A percentile compares a stretch with the other conserved stretches of the same genome.
Evolutionary conservation across 2,888 invertebrate genomes (phyloP).

Genomic region (Chrysotoxum bicinctum): DNA sequence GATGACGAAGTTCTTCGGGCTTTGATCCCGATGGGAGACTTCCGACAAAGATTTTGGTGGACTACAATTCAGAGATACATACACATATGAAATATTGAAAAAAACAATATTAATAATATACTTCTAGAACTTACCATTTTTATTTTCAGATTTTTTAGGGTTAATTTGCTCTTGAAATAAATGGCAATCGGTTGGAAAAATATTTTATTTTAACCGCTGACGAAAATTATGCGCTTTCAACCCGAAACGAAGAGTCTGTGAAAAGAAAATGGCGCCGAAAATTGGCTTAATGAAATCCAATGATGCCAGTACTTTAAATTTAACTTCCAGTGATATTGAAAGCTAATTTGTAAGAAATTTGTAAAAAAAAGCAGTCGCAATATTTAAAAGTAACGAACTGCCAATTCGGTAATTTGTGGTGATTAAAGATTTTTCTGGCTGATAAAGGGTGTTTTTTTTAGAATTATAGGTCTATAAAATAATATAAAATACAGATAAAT

Average conservation of each 20-base stretch:
- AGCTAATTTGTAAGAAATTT: background rate
- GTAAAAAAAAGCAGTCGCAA: too few relatives aligned
- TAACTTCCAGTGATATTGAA: background rate
- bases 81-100: background rate
- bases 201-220: background rate
- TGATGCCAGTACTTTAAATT: background rate
- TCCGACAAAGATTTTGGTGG: conserved; percentile 96
- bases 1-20: conserved; percentile 89
- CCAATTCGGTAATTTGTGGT: too few relatives aligned
- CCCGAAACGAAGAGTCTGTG: background rate
- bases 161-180: background rate
- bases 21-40: conserved; percentile 93
- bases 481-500: too few relatives aligned
- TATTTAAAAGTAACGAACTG: too few relatives aligned
- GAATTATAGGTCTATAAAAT: too few relatives aligned
- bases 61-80: conserved; percentile 81
- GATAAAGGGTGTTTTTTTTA: too few relatives aligned
- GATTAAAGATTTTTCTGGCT: too few relatives aligned
- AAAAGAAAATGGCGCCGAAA: conserved; percentile 35
- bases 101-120: background rate
- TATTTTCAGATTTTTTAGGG: background rate
- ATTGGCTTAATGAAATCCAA: background rate
- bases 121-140: conserved; percentile 7
- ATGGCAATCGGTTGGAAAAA: background rate
- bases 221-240: background rate